Evolutionary conservation across 2,888 invertebrate genomes (phyloP).

Genomic region (Catocala nupta): DNA sequence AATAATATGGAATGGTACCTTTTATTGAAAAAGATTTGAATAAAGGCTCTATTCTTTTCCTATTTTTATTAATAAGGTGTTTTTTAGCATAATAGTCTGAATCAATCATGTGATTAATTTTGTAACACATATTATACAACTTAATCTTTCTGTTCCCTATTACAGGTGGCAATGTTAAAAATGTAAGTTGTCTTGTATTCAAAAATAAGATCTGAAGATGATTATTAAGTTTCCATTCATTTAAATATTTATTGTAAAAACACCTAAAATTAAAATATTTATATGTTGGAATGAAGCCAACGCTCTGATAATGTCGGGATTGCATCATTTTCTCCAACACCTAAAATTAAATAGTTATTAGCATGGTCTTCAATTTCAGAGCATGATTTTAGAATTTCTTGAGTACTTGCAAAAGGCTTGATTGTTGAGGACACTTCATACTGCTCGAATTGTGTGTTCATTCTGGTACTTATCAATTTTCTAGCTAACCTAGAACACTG

Average conservation of each 20-base stretch:
- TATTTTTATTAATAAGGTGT: neutral
- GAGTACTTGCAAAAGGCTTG: neutral
- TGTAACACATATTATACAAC: neutral
- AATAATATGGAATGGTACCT: conserved; percentile 9
- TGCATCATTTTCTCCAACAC: neutral
- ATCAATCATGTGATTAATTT: neutral
- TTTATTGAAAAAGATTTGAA: neutral
- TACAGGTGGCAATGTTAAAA: neutral
- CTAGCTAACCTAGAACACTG: neutral
- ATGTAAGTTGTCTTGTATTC: neutral
- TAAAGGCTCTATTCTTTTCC: neutral
- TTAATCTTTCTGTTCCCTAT: neutral
- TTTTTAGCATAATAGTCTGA: neutral
- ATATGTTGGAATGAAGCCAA: neutral
- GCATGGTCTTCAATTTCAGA: neutral
- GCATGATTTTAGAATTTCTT: neutral
- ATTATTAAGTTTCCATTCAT: neutral
- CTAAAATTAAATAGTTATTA: neutral
- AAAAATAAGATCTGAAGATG: neutral
- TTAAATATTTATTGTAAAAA: neutral
- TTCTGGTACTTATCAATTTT: neutral
- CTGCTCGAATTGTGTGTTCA: neutral
- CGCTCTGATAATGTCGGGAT: neutral
- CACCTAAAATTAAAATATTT: neutral
- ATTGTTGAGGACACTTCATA: neutral